These are phyloP conservation scores for Mallotus villosus DNA, from an alignment of 2,797 vertebrate genomes.

Conservation along the genomic window DNA sequence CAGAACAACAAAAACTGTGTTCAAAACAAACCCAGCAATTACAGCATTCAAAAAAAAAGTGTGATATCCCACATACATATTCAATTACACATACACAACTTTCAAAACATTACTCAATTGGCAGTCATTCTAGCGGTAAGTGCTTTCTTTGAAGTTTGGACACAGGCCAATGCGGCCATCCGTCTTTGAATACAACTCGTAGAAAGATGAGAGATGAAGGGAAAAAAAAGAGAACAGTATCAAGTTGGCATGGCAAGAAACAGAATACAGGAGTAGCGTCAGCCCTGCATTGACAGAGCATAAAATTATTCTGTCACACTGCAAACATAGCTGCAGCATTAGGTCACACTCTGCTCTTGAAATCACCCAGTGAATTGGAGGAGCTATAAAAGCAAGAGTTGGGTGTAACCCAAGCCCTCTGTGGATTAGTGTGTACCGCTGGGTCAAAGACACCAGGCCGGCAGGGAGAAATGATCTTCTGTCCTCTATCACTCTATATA, in stretches of 20 bases:
- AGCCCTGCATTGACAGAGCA: constrained; percentile 49
- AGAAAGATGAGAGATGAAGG: not conserved
- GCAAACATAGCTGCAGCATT: constrained; percentile 59
- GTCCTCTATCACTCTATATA: not conserved
- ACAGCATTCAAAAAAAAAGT: too few relatives aligned
- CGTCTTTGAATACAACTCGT: not conserved
- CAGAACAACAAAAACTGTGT: constrained; percentile 17
- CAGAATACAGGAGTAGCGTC: constrained; percentile 45
- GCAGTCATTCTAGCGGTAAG: not conserved
- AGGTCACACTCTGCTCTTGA: constrained; percentile 52
- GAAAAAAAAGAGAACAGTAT: not conserved
- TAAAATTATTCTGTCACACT: constrained; percentile 57
- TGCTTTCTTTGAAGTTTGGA: not conserved
- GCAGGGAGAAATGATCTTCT: not conserved
- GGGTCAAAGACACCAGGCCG: constrained; percentile 11
- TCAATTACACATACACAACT: not conserved
- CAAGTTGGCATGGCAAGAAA: constrained; percentile 4
- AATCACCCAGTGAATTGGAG: constrained; percentile 52
- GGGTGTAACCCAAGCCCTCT: constrained; percentile 70
- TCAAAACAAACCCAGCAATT: not conserved
- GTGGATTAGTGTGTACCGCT: constrained; percentile 54
- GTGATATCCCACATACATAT: not conserved
- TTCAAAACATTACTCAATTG: not conserved
- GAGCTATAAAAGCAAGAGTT: constrained; percentile 57
- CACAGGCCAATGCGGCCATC: not conserved